A percentile compares a stretch with the other conserved stretches of the same genome.
Conservation (phyloP, 2,888 invertebrate genomes). For the Limulus polyphemus region DNA sequence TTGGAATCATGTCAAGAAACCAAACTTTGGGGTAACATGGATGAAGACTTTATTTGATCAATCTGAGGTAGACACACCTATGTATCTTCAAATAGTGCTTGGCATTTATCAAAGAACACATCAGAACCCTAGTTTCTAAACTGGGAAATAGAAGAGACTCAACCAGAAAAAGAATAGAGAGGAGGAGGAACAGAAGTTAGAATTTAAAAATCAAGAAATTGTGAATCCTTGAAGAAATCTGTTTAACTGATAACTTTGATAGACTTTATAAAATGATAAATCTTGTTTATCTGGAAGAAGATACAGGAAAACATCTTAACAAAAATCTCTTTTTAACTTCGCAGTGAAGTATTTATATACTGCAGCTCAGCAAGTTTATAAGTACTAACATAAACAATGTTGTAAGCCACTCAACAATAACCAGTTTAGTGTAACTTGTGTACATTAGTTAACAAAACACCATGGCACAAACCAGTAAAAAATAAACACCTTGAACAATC, state of each 20-base stretch:
- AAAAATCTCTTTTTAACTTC: not conserved
- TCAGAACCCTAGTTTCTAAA: not conserved
- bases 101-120: not conserved
- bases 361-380: too few relatives aligned
- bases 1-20: constrained; percentile 25
- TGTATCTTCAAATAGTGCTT: constrained; percentile 3
- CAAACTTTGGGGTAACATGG: constrained; percentile 25
- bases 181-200: not conserved
- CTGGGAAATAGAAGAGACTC: not conserved
- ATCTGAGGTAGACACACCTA: constrained; percentile 1
- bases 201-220: not conserved
- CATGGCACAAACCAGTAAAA: too few relatives aligned
- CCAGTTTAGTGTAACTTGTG: too few relatives aligned
- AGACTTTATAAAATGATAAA: not conserved
- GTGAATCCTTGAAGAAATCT: not conserved
- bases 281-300: not conserved
- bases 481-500: too few relatives aligned
- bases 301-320: not conserved
- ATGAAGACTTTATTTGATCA: constrained; percentile 22
- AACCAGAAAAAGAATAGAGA: not conserved
- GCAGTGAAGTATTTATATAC: too few relatives aligned
- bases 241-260: not conserved
- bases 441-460: too few relatives aligned
- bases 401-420: too few relatives aligned
- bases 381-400: too few relatives aligned